A percentile compares a stretch with the other conserved stretches of the same genome.
These are phyloP conservation scores for Pseudochirops cupreus DNA, from an alignment of 2,797 vertebrate genomes.

Conservation along the genomic window DNA sequence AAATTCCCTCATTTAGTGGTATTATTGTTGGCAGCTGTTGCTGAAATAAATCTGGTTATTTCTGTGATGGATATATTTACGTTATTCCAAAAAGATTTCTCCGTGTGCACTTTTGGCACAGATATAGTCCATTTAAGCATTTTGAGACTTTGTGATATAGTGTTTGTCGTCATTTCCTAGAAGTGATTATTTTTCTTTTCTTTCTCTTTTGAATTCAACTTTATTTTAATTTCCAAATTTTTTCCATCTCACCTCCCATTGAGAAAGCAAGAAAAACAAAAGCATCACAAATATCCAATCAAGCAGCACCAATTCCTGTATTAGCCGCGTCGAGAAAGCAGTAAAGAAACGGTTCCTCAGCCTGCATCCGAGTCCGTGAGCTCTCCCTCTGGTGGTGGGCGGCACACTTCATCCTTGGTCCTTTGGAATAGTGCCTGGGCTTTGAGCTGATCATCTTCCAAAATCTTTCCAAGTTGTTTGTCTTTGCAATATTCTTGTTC, in stretches of 20 bases:
- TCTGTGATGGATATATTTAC: neutral
- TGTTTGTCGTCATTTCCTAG: neutral
- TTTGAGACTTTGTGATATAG: neutral
- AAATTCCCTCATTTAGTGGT: neutral
- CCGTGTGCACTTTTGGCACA: neutral
- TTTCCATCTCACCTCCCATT: neutral
- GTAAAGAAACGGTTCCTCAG: neutral
- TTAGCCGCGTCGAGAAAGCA: neutral
- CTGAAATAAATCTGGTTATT: neutral
- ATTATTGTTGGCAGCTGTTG: neutral
- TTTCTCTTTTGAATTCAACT: neutral
- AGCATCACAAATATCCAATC: neutral
- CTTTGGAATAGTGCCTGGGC: neutral
- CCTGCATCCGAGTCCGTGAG: neutral
- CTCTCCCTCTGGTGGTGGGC: neutral
- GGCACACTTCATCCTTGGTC: neutral
- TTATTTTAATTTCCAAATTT: neutral
- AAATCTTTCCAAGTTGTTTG: neutral
- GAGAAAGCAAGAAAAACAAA: neutral
- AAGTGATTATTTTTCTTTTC: neutral
- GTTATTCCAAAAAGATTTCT: neutral
- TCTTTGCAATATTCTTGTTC: neutral
- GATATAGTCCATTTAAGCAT: neutral
- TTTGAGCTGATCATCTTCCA: neutral
- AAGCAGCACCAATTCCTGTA: neutral